Base-by-base conservation (phyloP, 1,140 invertebrate genomes). In the Drosophila nasuta region DNA sequence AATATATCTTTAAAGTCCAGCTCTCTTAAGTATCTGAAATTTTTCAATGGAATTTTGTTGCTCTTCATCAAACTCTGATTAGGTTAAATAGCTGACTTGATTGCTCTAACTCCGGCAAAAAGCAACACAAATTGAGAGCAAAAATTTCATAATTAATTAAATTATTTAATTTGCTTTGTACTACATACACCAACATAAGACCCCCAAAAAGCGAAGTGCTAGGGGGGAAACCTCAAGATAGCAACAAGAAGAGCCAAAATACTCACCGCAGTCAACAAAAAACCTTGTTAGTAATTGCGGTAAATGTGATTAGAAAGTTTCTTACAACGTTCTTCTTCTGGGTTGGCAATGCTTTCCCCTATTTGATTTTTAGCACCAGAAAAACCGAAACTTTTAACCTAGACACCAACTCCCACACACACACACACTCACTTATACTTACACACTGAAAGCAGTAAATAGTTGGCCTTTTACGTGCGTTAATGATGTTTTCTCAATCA, bases 401-500 rank as follows among this genome's bases (percentile, higher is more conserved):
- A 83, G 65, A 78, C 66, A 75, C 54, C 79, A 35, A 64, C 51
- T 63, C 17, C 45, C 48, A 35, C 63, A 45, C 17, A 30, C 8
- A 48, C 28, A 69, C 35, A 69, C 35, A 51, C 13, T 10, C 41
- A 1, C 25, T 38, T 13, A 63, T 54, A 30, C 66, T 25, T 25
- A 30, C 25, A 59, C 48, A 63, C 41, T 58, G 64, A 65, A 46
- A 72, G 56, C 67, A 75, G 71, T 89, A 85, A 88, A 81, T 88
- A 88, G 85, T 88, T 88, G 82, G 83, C 81, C 70, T 88, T 88
- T 88, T 88, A 88, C 85, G 85, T 88, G 85, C 85, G 85, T 88
- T 88, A 88, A 88, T 88, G 85, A 88, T 88, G 85, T 88, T 88
- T 88, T 88, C 85, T 89, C 85, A 88, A 88, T 88, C 85, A 88